Percentiles rank a stretch among this genome's conserved stretches.
Evolutionary conservation across 2,888 invertebrate species (phyloP).

Genomic region (Epinotia ramella): DNA sequence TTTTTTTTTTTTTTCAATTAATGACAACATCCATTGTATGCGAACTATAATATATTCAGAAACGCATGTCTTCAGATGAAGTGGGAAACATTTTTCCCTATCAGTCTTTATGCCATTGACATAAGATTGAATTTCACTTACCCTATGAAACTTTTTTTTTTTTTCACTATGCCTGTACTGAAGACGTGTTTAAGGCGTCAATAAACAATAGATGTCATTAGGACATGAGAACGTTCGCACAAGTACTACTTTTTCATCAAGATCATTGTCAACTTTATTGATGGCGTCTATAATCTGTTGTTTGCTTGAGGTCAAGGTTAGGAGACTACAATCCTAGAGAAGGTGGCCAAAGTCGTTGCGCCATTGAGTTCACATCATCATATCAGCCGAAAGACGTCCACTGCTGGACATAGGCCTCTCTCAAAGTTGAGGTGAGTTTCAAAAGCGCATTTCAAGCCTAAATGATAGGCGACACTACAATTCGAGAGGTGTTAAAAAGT

Average conservation of each 20-base stretch:
- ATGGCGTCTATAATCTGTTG: conserved; percentile 5
- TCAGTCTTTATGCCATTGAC: too few species aligned
- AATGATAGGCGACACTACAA: too few species aligned
- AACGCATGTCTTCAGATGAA: background rate
- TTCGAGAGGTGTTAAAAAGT: too few species aligned
- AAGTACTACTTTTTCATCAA: background rate
- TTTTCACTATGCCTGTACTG: background rate
- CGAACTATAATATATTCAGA: background rate
- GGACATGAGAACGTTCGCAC: conserved; percentile 37
- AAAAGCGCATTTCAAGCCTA: too few species aligned
- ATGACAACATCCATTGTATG: conserved; percentile 7
- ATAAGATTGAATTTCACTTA: too few species aligned
- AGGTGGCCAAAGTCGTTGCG: background rate
- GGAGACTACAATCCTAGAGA: background rate
- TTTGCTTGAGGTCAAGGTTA: conserved; percentile 5
- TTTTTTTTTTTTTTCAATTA: too few species aligned
- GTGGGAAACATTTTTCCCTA: too few species aligned
- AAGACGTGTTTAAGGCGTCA: conserved; percentile 24
- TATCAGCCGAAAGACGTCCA: too few species aligned
- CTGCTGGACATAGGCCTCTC: too few species aligned
- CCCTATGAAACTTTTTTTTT: too few species aligned
- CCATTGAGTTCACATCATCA: too few species aligned
- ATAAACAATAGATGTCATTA: conserved; percentile 42
- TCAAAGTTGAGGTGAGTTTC: too few species aligned
- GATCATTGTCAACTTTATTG: conserved; percentile 31